These are phyloP conservation scores for Liolophura sinensis DNA, from an alignment of 1,140 invertebrate species.

Conservation along the genomic window DNA sequence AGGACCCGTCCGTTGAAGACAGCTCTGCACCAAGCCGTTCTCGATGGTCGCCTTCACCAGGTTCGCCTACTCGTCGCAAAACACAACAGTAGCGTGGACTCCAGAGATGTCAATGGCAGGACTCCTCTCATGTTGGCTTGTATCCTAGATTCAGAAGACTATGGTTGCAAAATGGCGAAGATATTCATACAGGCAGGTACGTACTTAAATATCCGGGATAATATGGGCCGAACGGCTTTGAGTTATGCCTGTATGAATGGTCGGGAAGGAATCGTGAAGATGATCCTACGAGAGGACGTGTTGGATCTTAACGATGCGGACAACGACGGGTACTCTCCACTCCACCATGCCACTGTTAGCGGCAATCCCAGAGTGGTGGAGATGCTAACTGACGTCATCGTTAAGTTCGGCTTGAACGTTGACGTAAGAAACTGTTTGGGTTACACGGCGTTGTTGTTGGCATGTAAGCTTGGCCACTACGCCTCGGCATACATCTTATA, in stretches of 20 bases:
- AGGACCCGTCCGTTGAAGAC: conserved; percentile 48
- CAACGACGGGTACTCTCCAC: conserved; percentile 52
- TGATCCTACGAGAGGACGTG: conserved; percentile 41
- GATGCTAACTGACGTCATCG: conserved; percentile 30
- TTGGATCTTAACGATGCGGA: conserved; percentile 49
- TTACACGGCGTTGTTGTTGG: conserved; percentile 49
- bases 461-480: conserved; percentile 49
- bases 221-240: conserved; percentile 44
- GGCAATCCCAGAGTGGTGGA: conserved; percentile 44
- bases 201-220: conserved; percentile 36
- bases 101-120: conserved; percentile 46
- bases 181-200: conserved; percentile 46
- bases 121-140: conserved; percentile 54
- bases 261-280: conserved; percentile 32
- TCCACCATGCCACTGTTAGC: conserved; percentile 44
- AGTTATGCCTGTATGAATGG: conserved; percentile 49
- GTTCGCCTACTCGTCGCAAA: conserved; percentile 47
- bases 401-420: conserved; percentile 43
- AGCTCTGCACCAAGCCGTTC: conserved; percentile 52
- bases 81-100: conserved; percentile 42
- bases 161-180: conserved; percentile 45
- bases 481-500: conserved; percentile 42
- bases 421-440: conserved; percentile 50
- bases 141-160: conserved; percentile 43
- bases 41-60: conserved; percentile 51